A percentile compares a stretch with the other conserved stretches of the same genome.
Conservation (phyloP, 2,888 invertebrate species). For the Penaeus monodon region DNA sequence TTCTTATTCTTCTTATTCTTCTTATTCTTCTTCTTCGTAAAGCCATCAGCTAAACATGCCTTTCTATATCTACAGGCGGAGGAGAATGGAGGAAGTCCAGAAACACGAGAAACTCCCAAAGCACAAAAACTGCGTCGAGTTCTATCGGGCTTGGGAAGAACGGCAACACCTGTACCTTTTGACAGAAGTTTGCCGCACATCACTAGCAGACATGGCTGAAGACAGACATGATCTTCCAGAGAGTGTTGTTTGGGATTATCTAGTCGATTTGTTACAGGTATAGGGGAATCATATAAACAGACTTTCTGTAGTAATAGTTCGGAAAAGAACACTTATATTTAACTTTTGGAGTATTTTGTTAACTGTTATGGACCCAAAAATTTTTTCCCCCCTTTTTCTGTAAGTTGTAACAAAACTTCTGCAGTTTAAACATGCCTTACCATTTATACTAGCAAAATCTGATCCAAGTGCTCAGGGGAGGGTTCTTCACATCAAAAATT, state of each 20-base stretch:
- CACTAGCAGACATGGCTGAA: conserved; percentile 75
- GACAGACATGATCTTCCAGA: conserved; percentile 76
- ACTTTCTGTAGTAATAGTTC: no score
- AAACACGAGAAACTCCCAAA: conserved; percentile 79
- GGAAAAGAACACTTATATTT: no score
- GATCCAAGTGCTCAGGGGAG: no score
- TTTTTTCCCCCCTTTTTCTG: no score
- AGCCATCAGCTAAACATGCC: background rate
- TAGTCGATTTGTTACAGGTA: conserved; percentile 68
- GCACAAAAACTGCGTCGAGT: conserved; percentile 78
- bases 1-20: no score
- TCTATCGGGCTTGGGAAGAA: conserved; percentile 82
- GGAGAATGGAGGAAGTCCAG: conserved; percentile 77
- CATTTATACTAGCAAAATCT: no score
- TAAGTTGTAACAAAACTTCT: no score
- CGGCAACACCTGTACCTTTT: conserved; percentile 78
- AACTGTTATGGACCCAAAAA: no score
- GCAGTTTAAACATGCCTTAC: no score
- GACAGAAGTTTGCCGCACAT: conserved; percentile 79
- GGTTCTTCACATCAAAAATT: no score
- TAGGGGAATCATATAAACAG: no score
- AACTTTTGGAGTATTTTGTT: no score
- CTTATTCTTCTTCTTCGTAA: background rate
- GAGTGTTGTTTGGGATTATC: conserved; percentile 76
- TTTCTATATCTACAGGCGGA: conserved; percentile 68